Base-by-base conservation (phyloP, 2,888 invertebrate genomes). In the Pyralis farinalis region DNA sequence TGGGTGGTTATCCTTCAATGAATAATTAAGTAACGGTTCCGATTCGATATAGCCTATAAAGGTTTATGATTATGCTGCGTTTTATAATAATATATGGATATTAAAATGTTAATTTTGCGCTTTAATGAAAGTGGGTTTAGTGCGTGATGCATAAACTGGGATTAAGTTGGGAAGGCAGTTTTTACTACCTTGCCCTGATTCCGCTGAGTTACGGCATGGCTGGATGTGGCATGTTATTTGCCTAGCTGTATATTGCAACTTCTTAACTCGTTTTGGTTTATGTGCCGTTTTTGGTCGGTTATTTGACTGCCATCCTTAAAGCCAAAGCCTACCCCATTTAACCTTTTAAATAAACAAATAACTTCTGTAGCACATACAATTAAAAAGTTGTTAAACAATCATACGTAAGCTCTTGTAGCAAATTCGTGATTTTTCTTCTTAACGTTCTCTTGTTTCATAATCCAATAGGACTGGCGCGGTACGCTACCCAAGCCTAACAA, bases 51-150 rank as follows among this genome's bases (percentile, higher is more conserved):
- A 60, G 45, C 58, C 62, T 60, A 71, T 73, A 71, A 72, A 72
- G 70, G 59, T 67, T 69, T 52, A 72, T 69, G 72, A 65, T 77
- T 66, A 75, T 66, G 61, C 56, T 55, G 51, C 71, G 68, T 76
- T 75, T 77, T 79, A 80, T 79, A 80, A 75, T 81, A 82, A 84
- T 81, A 82, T 81, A 78, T 80, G 71, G 71, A 71, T 71, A 75
- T 87, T 83, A 85, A 86, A 85, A 86, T 85, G 86, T 86, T 86
- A 86, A 87, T 87, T 85, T 78, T 56, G 67, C 55, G 70, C 72
- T 71, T 74, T 85, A 86, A 85, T 86, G 83, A 86, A 84, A 77
- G 72, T 67, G 66, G 76, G 71, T 81, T 86, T 80, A 85, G 80
- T 80, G 61, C 67, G 72, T 69, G 66, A 72, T 71, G 58, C 61